phyloP scores from a whole-genome alignment of 2,797 vertebrate species.

The Enteromius unitaeniatus region DNA sequence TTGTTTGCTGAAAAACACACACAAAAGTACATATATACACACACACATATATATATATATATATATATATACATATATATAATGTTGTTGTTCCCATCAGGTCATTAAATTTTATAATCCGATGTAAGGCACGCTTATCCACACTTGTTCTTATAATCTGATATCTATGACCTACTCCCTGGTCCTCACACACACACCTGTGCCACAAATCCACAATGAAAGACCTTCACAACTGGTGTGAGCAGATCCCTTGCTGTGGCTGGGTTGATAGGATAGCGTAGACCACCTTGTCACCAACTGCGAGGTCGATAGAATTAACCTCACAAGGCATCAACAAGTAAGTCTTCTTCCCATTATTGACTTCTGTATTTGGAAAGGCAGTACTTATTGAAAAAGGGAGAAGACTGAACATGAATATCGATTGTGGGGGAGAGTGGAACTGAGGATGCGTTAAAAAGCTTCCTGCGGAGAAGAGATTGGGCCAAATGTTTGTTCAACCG shows the following conservation, averaged over 20 bases:
- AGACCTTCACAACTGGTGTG: slow-evolving; percentile 24
- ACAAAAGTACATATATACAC: too few species aligned
- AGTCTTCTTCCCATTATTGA: slow-evolving; percentile 62
- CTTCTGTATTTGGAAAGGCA: slow-evolving; percentile 58
- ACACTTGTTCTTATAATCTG: slow-evolving; percentile 28
- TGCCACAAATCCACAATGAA: slow-evolving; percentile 34
- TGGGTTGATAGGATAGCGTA: slow-evolving; percentile 50
- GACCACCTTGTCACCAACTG: slow-evolving; percentile 51
- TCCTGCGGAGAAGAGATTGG: slow-evolving; percentile 50
- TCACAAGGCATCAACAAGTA: slow-evolving; percentile 60
- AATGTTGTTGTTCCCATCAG: neutral
- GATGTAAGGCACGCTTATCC: neutral
- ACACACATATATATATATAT: too few species aligned
- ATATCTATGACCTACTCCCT: slow-evolving; percentile 17
- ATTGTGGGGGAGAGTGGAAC: slow-evolving; percentile 53
- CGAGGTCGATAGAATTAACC: slow-evolving; percentile 66
- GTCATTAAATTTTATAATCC: slow-evolving; percentile 18
- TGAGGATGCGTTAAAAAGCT: slow-evolving; percentile 55
- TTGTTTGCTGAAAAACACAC: neutral
- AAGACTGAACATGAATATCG: slow-evolving; percentile 54
- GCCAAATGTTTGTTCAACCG: slow-evolving; percentile 40
- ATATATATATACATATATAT: too few species aligned
- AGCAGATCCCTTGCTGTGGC: slow-evolving; percentile 47
- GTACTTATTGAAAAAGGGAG: slow-evolving; percentile 49
- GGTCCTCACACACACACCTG: neutral